Conservation (phyloP, 2,888 invertebrate genomes). For the Tinea pellionella region DNA sequence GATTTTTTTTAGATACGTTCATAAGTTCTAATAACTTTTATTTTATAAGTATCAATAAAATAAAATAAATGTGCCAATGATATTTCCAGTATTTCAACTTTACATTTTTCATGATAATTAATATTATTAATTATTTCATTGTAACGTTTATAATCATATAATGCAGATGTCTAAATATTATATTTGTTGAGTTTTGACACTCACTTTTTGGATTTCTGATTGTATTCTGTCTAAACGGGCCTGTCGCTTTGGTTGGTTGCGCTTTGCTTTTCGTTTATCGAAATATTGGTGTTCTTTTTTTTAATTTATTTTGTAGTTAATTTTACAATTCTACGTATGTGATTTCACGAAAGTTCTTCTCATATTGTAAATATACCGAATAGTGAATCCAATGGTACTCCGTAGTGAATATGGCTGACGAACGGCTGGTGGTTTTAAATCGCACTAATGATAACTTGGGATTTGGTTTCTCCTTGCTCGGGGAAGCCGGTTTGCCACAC, state of each 20-base stretch:
- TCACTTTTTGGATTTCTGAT: background rate
- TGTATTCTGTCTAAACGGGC: slow-evolving; percentile 3
- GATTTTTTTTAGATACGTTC: too few species aligned
- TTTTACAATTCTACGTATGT: background rate
- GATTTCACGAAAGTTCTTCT: background rate
- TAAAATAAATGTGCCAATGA: too few species aligned
- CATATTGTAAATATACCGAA: background rate
- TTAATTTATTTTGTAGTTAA: background rate
- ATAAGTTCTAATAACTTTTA: too few species aligned
- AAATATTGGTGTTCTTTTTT: slow-evolving; percentile 25
- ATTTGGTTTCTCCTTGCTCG: slow-evolving; percentile 91
- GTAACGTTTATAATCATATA: too few species aligned
- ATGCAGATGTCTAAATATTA: background rate
- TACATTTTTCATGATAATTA: too few species aligned
- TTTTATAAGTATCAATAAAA: too few species aligned
- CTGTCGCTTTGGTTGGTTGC: slow-evolving; percentile 49
- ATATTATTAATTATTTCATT: too few species aligned
- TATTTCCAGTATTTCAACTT: too few species aligned
- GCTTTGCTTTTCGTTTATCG: slow-evolving; percentile 49
- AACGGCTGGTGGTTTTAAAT: slow-evolving; percentile 88
- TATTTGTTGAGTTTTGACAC: background rate
- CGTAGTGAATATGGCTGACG: slow-evolving; percentile 83
- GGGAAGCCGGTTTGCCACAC: slow-evolving; percentile 91
- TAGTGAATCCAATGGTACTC: slow-evolving; percentile 47
- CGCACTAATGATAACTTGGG: slow-evolving; percentile 85